phyloP scores from a whole-genome alignment of 2,797 vertebrate genomes.

The Pseudochirops cupreus region DNA sequence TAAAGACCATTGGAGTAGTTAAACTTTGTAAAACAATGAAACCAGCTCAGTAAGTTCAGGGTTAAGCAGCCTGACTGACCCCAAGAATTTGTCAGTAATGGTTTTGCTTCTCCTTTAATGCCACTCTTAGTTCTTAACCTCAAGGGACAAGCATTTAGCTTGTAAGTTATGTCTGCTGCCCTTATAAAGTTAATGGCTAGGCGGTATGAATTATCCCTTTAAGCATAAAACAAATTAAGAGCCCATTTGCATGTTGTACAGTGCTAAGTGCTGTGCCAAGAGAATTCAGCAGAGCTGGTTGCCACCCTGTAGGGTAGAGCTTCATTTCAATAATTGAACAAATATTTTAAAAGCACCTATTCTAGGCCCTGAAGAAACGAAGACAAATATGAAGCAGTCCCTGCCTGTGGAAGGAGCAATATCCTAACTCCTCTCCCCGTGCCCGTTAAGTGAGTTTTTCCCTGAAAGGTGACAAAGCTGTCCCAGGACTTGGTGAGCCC shows the following conservation, averaged over 20 bases:
- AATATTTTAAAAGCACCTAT: background rate
- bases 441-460: background rate
- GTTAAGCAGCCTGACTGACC: background rate
- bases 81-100: background rate
- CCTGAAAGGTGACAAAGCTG: background rate
- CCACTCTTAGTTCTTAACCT: background rate
- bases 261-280: background rate
- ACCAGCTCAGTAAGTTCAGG: background rate
- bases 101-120: constrained; percentile 20
- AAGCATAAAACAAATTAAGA: background rate
- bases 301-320: background rate
- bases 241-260: background rate
- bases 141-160: background rate
- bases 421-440: background rate
- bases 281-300: background rate
- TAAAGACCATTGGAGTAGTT: no score
- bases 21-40: background rate
- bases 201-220: background rate
- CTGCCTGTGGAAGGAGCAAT: background rate
- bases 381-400: background rate
- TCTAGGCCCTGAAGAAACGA: background rate
- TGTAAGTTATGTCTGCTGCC: background rate
- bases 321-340: background rate
- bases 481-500: background rate
- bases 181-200: background rate